Percentiles rank a stretch among this genome's conserved stretches.
phyloP scores from a whole-genome alignment of 2,113 vertebrate genomes.

The Hippotragus niger region DNA sequence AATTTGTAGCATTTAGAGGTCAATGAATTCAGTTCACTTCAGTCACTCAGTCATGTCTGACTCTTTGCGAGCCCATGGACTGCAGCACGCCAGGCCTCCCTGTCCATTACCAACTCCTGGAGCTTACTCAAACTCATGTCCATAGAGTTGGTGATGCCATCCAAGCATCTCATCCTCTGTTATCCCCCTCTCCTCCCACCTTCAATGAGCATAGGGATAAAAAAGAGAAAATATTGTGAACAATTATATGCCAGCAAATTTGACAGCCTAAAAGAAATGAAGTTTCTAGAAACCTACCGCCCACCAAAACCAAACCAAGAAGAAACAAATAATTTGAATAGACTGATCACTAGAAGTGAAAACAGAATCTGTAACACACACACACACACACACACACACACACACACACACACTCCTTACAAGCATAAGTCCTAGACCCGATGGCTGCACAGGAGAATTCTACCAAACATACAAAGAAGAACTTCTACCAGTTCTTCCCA shows the following conservation, averaged over 20 bases:
- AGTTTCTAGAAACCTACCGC: background rate
- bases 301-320: background rate
- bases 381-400: background rate
- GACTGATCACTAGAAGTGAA: background rate
- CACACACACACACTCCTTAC: background rate
- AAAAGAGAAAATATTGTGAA: background rate
- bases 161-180: background rate
- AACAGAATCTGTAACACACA: background rate
- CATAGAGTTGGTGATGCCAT: background rate
- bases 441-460: background rate
- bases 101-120: background rate
- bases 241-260: background rate
- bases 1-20: background rate
- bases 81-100: background rate
- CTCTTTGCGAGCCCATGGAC: background rate
- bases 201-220: background rate
- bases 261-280: background rate
- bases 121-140: background rate
- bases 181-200: background rate
- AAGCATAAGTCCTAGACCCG: background rate
- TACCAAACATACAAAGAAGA: background rate
- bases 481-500: background rate
- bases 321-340: background rate
- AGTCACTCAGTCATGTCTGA: background rate
- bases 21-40: background rate